Percentiles rank a stretch among this genome's conserved stretches.
Conservation (phyloP, 2,888 invertebrate genomes). For the Rhaphigaster nebulosa region DNA sequence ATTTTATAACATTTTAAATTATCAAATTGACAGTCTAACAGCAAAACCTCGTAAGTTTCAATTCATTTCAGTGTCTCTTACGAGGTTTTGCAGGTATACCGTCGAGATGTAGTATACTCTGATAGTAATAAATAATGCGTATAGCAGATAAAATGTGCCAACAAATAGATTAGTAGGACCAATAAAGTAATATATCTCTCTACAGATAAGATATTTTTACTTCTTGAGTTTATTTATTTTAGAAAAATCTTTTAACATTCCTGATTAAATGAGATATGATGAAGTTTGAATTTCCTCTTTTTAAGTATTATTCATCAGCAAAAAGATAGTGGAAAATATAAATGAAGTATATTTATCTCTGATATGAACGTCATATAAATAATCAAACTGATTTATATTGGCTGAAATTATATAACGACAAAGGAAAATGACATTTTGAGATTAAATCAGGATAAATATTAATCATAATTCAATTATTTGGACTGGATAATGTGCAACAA, state of each 20-base stretch:
- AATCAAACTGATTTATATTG: background rate
- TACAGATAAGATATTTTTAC: background rate
- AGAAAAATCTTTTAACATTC: background rate
- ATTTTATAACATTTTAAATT: background rate
- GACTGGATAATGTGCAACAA: too few species aligned
- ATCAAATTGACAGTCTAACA: background rate
- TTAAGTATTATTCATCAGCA: background rate
- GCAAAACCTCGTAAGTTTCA: too few species aligned
- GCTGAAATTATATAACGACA: background rate
- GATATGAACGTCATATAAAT: background rate
- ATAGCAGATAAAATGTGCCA: background rate
- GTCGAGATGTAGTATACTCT: too few species aligned
- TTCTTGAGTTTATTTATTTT: background rate
- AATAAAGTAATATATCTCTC: background rate
- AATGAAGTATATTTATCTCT: background rate
- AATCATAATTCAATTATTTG: too few species aligned
- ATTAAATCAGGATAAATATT: too few species aligned
- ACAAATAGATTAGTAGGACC: background rate
- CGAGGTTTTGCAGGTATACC: too few species aligned
- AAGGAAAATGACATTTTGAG: background rate
- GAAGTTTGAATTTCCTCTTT: background rate
- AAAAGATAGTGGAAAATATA: background rate
- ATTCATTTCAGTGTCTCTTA: too few species aligned
- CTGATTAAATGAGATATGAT: background rate
- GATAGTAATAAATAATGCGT: too few species aligned